Conservation (phyloP, 2,797 vertebrate species). For the Sebastes itinus region DNA sequence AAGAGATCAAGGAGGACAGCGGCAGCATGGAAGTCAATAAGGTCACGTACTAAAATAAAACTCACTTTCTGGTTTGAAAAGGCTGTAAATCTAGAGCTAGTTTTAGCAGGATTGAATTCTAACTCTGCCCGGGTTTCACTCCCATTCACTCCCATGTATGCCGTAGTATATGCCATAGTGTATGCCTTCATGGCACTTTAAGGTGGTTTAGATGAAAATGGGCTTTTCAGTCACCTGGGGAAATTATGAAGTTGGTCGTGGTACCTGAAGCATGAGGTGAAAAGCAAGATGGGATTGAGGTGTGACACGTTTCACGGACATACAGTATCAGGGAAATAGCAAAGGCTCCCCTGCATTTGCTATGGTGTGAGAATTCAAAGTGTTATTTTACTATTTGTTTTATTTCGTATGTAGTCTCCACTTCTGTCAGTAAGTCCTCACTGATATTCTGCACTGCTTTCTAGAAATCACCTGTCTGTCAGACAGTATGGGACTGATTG, state of each 20-base stretch:
- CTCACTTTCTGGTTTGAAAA: neutral
- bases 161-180: no score
- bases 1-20: neutral
- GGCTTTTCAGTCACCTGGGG: neutral
- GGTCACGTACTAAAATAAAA: neutral
- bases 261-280: neutral
- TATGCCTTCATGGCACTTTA: neutral
- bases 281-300: conserved; percentile 2
- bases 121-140: neutral
- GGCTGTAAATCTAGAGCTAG: neutral
- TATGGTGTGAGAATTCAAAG: neutral
- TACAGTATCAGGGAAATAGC: neutral
- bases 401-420: neutral
- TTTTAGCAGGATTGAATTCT: neutral
- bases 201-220: neutral
- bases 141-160: neutral
- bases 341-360: neutral
- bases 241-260: neutral
- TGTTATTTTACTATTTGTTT: neutral
- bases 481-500: neutral
- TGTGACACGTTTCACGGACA: neutral
- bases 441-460: neutral
- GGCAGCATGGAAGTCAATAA: neutral
- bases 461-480: neutral
- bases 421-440: neutral